Base-by-base conservation (phyloP, 2,888 invertebrate genomes). In the Caenorhabditis virilis region DNA sequence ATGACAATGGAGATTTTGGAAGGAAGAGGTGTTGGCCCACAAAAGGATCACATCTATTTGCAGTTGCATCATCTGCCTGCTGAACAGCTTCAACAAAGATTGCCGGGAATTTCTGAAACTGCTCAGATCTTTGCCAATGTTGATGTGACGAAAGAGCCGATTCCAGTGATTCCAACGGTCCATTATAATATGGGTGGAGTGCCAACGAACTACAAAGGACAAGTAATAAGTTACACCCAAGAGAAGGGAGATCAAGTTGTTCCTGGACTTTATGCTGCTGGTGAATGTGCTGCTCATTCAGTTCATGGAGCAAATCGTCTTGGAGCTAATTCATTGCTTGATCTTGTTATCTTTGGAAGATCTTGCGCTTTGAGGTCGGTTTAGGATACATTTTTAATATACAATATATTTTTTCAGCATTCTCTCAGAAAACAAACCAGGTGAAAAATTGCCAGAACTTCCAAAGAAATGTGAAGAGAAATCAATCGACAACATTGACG, bases 151-250 rank as follows among this genome's bases (percentile, higher is more conserved):
- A 89, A 93, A 72, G 95, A 98, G 81, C 95, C 97, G 13, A 94
- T 99, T 78, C 98, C 98, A 0, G 95, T 99, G 30, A 86, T 98
- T 75, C 98, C 98, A 11, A 98, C 98, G 1, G 98, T 98, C 13
- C 98, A 98, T 85, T 98, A 98, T 86, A 98, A 98, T 84, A 98
- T 99, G 98, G 98, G 98, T 74, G 98, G 98, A 62, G 88, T 94
- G 13, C 98, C 98, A 0, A 98, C 98, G 18, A 98, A 98, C 86
- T 98, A 90, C 87, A 91, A 90, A 77, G 97, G 97, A 78, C 94
- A 98, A 86, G 70, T 73, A 7, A 26, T 73, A 23, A 30, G 58
- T 7, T 73, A 62, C 59, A 64, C 68, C 9, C 59, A 63, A 23
- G 78, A 79, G 45, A 72, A 74, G 46, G 80, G 81, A n/a, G 80